Evolutionary conservation across 30 jellyfish, hydroid and myxozoan genomes (phyloP).

Genomic region (Aurelia aurita complex sp. Pacific): DNA sequence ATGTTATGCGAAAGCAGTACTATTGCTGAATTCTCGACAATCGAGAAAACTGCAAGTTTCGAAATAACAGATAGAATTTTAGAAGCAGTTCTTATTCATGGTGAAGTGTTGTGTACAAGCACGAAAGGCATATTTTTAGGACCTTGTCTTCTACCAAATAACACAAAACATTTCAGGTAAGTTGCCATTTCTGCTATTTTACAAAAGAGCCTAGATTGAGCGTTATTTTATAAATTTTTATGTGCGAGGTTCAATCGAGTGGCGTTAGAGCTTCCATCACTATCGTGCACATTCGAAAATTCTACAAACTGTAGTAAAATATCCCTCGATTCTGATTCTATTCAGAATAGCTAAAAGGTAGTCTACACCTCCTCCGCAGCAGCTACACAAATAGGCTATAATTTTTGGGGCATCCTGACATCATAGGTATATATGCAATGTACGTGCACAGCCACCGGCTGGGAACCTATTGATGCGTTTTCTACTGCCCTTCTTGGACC

Average conservation of each 20-base stretch:
- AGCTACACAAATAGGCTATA: too few species aligned
- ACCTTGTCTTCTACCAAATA: constrained; percentile 81
- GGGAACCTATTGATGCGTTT: not conserved
- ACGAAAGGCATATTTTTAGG: constrained; percentile 68
- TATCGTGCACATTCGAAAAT: too few species aligned
- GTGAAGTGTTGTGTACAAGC: constrained; percentile 55
- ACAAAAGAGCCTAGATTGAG: too few species aligned
- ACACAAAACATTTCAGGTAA: constrained; percentile 57
- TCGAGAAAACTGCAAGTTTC: constrained; percentile 1
- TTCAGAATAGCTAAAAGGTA: too few species aligned
- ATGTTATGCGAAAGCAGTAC: constrained; percentile 90
- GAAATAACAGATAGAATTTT: constrained; percentile 56
- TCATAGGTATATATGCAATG: too few species aligned
- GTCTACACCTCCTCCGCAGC: too few species aligned
- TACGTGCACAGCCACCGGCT: not conserved
- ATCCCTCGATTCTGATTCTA: too few species aligned
- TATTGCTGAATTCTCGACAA: constrained; percentile 46
- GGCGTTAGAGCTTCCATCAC: too few species aligned
- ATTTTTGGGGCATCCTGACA: too few species aligned
- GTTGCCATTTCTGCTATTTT: not conserved
- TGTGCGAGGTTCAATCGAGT: too few species aligned
- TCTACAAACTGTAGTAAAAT: too few species aligned
- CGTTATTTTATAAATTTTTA: too few species aligned
- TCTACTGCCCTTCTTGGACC: not conserved
- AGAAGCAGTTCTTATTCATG: constrained; percentile 80